Conservation (phyloP, 2,113 vertebrate species). For the Picathartes gymnocephalus region DNA sequence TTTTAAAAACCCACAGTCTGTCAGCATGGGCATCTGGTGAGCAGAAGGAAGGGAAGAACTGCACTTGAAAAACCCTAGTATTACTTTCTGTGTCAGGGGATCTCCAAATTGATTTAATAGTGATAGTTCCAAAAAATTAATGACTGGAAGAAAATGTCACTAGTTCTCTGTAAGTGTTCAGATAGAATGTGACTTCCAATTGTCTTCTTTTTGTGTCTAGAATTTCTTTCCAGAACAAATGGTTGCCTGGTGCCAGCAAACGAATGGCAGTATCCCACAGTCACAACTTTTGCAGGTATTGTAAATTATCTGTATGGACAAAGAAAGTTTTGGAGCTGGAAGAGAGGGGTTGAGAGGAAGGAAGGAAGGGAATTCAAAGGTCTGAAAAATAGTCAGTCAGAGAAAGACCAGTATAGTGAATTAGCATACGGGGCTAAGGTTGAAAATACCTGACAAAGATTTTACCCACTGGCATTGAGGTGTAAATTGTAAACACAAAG, state of each 20-base stretch:
- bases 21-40: not conserved
- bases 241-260: constrained; percentile 94
- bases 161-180: not conserved
- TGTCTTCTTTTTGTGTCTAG: constrained; percentile 63
- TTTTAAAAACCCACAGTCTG: constrained; percentile 2
- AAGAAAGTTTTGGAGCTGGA: not conserved
- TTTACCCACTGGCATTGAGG: not conserved
- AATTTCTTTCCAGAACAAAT: constrained; percentile 98
- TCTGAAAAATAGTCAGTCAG: not conserved
- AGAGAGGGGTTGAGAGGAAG: not conserved
- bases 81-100: not conserved
- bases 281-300: constrained; percentile 94
- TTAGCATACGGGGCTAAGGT: not conserved
- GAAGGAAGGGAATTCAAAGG: not conserved
- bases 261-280: constrained; percentile 86
- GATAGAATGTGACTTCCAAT: not conserved
- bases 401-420: not conserved
- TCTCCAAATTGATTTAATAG: not conserved
- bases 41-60: not conserved
- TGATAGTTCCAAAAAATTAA: not conserved
- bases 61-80: not conserved
- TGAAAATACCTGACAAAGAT: not conserved
- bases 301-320: not conserved
- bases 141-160: not conserved
- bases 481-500: not conserved